A percentile compares a stretch with the other conserved stretches of the same genome.
phyloP scores from a whole-genome alignment of 2,113 vertebrate genomes.

The Spizaetus ornatus region DNA sequence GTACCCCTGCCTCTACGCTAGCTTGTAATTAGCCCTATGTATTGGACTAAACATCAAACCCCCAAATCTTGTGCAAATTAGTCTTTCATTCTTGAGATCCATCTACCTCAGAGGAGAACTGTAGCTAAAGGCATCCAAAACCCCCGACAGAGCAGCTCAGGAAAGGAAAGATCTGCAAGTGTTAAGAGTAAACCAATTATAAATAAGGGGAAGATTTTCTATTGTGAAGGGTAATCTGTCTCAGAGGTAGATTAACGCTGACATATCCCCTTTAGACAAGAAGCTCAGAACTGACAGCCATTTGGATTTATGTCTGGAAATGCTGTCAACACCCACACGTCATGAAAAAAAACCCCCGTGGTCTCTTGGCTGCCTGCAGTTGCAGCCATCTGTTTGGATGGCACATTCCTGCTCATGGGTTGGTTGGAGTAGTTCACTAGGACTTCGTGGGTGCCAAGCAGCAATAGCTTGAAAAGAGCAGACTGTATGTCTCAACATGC shows the following conservation, averaged over 20 bases:
- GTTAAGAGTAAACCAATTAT: background rate
- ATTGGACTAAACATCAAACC: background rate
- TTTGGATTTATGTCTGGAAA: conserved; percentile 65
- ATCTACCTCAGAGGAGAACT: background rate
- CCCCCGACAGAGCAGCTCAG: background rate
- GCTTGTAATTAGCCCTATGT: background rate
- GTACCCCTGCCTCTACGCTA: background rate
- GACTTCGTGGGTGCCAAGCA: conserved; percentile 57
- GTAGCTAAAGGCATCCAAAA: background rate
- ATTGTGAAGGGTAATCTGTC: conserved; percentile 20
- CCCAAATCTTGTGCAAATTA: background rate
- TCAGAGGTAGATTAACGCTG: conserved; percentile 36
- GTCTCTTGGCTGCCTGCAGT: conserved; percentile 61
- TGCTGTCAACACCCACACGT: conserved; percentile 58
- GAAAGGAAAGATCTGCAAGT: background rate
- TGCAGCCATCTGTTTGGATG: conserved; percentile 72
- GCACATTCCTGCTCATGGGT: conserved; percentile 54
- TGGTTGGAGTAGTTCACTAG: conserved; percentile 58
- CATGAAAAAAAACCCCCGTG: background rate
- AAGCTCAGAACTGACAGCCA: conserved; percentile 53
- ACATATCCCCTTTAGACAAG: conserved; percentile 26
- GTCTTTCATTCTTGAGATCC: background rate
- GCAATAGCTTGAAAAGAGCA: conserved; percentile 54
- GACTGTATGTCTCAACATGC: conserved; percentile 18
- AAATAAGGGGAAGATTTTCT: background rate